Conservation (phyloP, 2,888 invertebrate species). For the Cosmia trapezina region DNA sequence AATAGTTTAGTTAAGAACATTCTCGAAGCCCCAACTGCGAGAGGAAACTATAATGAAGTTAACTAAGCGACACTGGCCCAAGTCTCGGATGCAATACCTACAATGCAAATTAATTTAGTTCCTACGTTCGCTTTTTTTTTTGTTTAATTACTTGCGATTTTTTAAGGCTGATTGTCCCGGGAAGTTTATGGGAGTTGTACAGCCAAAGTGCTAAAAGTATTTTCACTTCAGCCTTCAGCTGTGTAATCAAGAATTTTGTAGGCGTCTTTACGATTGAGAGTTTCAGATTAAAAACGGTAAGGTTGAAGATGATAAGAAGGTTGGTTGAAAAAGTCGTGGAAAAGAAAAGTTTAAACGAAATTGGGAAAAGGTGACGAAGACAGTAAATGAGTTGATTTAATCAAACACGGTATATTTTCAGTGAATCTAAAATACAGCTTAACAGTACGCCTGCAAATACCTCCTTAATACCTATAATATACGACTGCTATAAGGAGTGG, state of each 20-base stretch:
- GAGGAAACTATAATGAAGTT: constrained; percentile 83
- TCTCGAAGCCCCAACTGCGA: constrained; percentile 71
- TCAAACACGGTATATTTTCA: neutral
- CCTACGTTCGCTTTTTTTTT: constrained; percentile 59
- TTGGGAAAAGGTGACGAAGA: neutral
- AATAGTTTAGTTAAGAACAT: constrained; percentile 80
- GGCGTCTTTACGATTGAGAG: constrained; percentile 29
- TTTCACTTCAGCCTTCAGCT: constrained; percentile 40
- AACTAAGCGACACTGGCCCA: constrained; percentile 77
- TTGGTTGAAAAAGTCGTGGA: neutral
- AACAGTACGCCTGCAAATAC: constrained; percentile 10
- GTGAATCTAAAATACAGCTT: constrained; percentile 27
- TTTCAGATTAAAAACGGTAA: constrained; percentile 6
- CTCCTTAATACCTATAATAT: constrained; percentile 44
- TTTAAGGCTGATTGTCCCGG: constrained; percentile 57
- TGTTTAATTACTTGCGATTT: constrained; percentile 62
- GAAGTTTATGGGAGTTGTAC: constrained; percentile 53
- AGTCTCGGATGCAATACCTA: constrained; percentile 64
- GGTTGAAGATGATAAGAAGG: constrained; percentile 22
- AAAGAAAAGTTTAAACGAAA: constrained; percentile 28
- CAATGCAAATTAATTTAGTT: constrained; percentile 70
- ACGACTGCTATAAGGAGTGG: constrained; percentile 50
- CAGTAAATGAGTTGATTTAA: neutral
- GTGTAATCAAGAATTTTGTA: constrained; percentile 46
- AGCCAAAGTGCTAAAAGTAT: constrained; percentile 46